A percentile compares a stretch with the other conserved stretches of the same genome.
phyloP scores from a whole-genome alignment of 2,797 vertebrate genomes.

The Sebastes iracundus region DNA sequence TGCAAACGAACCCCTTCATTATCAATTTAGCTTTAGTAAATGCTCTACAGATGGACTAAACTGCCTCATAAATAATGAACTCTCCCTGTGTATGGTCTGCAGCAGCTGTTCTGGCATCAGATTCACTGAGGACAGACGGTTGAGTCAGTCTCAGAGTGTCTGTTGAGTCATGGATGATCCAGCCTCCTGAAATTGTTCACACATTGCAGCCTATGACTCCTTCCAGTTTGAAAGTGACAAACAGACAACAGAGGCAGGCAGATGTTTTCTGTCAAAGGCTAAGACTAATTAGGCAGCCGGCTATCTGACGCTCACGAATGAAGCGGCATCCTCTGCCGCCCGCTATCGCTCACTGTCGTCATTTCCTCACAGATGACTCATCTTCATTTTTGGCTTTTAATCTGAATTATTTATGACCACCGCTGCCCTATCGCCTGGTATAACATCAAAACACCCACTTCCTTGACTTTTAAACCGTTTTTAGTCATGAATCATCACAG shows the following conservation, averaged over 20 bases:
- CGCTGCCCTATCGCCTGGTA: constrained; percentile 9
- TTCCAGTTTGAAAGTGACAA: constrained; percentile 32
- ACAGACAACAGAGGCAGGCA: constrained; percentile 6
- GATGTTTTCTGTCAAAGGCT: constrained; percentile 39
- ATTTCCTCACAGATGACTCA: constrained; percentile 26
- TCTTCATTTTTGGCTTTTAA: constrained; percentile 39
- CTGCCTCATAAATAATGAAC: neutral
- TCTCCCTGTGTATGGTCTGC: neutral
- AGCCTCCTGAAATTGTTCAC: constrained; percentile 16
- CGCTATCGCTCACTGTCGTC: neutral
- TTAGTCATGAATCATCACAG: constrained; percentile 49
- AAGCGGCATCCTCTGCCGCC: neutral
- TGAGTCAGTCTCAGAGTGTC: neutral
- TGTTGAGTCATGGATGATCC: constrained; percentile 16
- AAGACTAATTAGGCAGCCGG: constrained; percentile 35
- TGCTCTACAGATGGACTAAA: neutral
- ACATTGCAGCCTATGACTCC: neutral
- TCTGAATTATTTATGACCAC: constrained; percentile 40
- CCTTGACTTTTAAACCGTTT: constrained; percentile 40
- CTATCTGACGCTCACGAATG: constrained; percentile 21
- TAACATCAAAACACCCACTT: constrained; percentile 56
- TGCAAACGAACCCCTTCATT: neutral
- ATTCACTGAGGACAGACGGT: constrained; percentile 1
- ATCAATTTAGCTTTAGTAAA: neutral
- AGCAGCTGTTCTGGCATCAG: constrained; percentile 12